These are phyloP conservation scores for Drepana arcuata DNA, from an alignment of 1,140 invertebrate genomes.

Conservation along the genomic window DNA sequence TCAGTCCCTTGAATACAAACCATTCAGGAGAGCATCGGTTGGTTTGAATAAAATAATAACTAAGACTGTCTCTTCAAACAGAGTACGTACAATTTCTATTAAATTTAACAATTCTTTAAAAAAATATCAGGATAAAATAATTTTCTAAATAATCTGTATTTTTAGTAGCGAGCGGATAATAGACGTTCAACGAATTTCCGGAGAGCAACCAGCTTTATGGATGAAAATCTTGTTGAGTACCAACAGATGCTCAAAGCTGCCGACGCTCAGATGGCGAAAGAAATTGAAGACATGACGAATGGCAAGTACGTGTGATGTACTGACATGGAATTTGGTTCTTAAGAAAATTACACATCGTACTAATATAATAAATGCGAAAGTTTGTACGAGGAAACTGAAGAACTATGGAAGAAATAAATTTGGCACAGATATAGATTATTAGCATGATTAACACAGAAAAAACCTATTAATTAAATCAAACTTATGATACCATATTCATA, in stretches of 20 bases:
- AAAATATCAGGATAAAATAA: slow-evolving; percentile 10
- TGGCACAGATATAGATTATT: no score
- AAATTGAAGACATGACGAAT: slow-evolving; percentile 82
- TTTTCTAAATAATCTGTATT: slow-evolving; percentile 31
- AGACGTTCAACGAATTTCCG: slow-evolving; percentile 49
- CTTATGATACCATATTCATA: no score
- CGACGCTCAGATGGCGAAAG: slow-evolving; percentile 81
- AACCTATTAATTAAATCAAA: no score
- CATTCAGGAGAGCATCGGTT: slow-evolving; percentile 53
- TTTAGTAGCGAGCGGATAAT: slow-evolving; percentile 65
- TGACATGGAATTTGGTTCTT: no score
- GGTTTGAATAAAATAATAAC: slow-evolving; percentile 58
- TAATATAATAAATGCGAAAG: no score
- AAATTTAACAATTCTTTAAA: slow-evolving; percentile 3
- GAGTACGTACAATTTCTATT: slow-evolving; percentile 40
- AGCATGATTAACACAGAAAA: no score
- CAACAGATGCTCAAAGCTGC: slow-evolving; percentile 78
- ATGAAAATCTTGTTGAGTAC: slow-evolving; percentile 79
- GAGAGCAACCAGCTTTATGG: slow-evolving; percentile 76
- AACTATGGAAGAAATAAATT: no score
- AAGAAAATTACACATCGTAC: no score
- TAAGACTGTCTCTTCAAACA: slow-evolving; percentile 20
- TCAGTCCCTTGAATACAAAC: slow-evolving; percentile 48
- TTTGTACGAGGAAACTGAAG: no score
- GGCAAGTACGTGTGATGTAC: slow-evolving; percentile 46